Evolutionary conservation across 2,797 vertebrate species (phyloP).

Genomic region (Natrix natrix): DNA sequence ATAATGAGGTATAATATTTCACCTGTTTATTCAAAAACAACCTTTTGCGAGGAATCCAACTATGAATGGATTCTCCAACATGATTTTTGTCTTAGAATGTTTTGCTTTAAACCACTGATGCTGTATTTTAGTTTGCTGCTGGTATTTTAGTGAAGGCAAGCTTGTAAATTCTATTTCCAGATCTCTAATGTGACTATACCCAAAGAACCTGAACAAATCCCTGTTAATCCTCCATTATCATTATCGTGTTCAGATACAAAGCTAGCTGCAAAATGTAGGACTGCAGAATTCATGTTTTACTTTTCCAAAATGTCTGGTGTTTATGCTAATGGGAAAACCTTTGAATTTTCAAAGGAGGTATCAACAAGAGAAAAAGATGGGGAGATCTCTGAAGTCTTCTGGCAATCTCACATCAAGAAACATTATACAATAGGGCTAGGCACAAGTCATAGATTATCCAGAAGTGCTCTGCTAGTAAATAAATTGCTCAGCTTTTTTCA

Average conservation of each 20-base stretch:
- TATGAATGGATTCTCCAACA: background rate
- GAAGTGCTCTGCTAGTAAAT: background rate
- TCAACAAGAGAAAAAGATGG: background rate
- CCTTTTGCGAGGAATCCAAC: background rate
- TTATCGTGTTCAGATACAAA: conserved; percentile 25
- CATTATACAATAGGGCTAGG: background rate
- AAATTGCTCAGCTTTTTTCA: background rate
- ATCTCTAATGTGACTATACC: background rate
- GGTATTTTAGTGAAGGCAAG: conserved; percentile 18
- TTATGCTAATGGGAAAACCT: background rate
- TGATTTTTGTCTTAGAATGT: conserved; percentile 13
- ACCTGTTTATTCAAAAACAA: background rate
- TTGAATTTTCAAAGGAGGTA: background rate
- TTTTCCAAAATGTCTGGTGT: background rate
- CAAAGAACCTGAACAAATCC: conserved; percentile 11
- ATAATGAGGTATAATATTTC: background rate
- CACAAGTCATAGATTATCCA: background rate
- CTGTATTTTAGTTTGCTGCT: background rate
- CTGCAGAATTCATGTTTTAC: background rate
- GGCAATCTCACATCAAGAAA: background rate
- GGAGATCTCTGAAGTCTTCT: background rate
- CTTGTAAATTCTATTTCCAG: conserved; percentile 20
- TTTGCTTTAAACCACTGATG: background rate
- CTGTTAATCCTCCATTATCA: conserved; percentile 23
- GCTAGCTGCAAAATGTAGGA: background rate